These are phyloP conservation scores for Grantiella picta DNA, from an alignment of 2,113 vertebrate genomes.

Conservation along the genomic window DNA sequence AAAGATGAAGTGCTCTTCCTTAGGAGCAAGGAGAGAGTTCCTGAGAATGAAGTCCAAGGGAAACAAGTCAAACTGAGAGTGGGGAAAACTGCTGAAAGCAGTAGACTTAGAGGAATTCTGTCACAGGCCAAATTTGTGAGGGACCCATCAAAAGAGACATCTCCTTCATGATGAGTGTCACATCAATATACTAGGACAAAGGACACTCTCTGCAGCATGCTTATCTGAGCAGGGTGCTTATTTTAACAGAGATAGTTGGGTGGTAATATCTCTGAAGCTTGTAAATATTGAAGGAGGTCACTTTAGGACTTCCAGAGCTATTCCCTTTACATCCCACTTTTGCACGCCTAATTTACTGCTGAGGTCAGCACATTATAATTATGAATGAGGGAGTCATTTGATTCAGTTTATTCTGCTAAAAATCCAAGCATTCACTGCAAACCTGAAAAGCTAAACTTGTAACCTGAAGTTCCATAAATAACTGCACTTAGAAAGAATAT, in stretches of 20 bases:
- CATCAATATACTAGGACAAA: not conserved
- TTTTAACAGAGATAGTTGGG: not conserved
- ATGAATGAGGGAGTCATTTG: not conserved
- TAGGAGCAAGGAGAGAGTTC: not conserved
- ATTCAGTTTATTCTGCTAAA: constrained; percentile 6
- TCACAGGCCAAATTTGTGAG: not conserved
- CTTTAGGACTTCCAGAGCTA: not conserved
- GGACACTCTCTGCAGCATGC: not conserved
- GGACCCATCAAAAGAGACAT: not conserved
- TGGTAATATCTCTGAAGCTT: not conserved
- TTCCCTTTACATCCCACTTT: not conserved
- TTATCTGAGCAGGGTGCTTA: not conserved
- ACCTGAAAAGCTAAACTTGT: not conserved
- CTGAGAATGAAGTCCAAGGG: not conserved
- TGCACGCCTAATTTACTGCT: not conserved
- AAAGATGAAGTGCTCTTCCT: not conserved
- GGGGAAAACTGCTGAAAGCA: not conserved
- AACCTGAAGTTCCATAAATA: constrained; percentile 10
- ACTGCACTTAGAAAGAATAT: not conserved
- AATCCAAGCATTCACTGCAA: not conserved
- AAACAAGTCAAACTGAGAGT: not conserved
- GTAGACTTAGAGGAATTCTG: not conserved
- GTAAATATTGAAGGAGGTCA: not conserved
- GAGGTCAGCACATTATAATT: not conserved
- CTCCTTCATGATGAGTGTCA: not conserved